A percentile compares a stretch with the other conserved stretches of the same genome.
Evolutionary conservation across 2,797 vertebrate genomes (phyloP).

Genomic region (Amazonetta brasiliensis): DNA sequence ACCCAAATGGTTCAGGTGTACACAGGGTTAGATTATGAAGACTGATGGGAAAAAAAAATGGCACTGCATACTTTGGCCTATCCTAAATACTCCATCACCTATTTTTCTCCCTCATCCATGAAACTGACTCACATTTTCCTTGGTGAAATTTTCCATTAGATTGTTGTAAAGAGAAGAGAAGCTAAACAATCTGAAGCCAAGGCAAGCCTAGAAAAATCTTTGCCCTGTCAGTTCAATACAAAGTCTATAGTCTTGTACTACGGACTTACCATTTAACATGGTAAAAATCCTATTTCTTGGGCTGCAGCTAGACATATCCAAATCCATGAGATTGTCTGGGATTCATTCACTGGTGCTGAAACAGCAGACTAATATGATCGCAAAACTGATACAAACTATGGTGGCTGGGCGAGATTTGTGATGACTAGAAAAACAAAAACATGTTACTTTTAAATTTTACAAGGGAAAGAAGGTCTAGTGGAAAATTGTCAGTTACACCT

Average conservation of each 20-base stretch:
- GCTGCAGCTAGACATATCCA: background rate
- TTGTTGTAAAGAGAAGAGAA: background rate
- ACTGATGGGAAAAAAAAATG: background rate
- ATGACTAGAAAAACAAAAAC: background rate
- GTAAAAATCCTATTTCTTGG: background rate
- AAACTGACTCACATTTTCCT: background rate
- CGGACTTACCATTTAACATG: too few relatives aligned
- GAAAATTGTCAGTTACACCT: background rate
- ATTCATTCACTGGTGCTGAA: background rate
- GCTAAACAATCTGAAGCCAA: background rate
- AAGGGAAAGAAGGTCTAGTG: background rate
- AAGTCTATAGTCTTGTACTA: background rate
- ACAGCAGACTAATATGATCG: background rate
- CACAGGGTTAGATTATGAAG: background rate
- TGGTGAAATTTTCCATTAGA: background rate
- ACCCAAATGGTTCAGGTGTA: background rate
- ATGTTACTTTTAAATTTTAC: background rate
- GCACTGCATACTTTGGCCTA: background rate
- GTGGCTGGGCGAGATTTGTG: background rate
- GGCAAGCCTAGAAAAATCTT: background rate
- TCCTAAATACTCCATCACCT: background rate
- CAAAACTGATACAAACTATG: rapidly evolving
- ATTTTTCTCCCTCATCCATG: background rate
- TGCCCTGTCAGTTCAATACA: background rate
- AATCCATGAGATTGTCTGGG: background rate